Base-by-base conservation (phyloP, 1,140 invertebrate genomes). In the Acromyrmex heyeri region DNA sequence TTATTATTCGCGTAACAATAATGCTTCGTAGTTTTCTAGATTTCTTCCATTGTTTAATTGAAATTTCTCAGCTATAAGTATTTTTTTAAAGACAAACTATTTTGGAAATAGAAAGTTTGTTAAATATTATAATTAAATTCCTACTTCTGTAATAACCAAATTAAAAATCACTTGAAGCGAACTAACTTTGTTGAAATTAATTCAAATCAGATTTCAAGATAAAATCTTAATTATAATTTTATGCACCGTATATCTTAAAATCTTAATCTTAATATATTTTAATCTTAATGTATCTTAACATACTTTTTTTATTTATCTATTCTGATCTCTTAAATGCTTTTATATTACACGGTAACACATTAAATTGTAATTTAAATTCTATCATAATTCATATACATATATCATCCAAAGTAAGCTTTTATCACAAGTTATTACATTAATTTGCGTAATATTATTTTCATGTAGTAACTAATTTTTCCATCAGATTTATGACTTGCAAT, bases 401-500 rank as follows among this genome's bases (percentile, higher is more conserved):
- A n/a, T 38, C 7, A 7, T 34, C n/a, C 18, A 30, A 62, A 64
- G 16, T 34, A 18, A 16, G 12, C 6, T 64, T 34, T 67, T 44
- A 34, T 65, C n/a, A 67, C 10, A 12, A n/a, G 1, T 1, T 72
- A 70, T 55, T 30, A 73, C 18, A 30, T 73, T 73, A 73, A 53
- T 27, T 70, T 30, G 27, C 6, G 4, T 55, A 34, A 55, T 4
- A 30, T 27, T 30, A 34, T 57, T 21, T 72, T 72, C 8, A 34
- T 34, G 7, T 18, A 27, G 18, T 18, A 16, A 30, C 6, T 34
- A 16, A 24, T 55, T 50, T 27, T 21, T 27, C 7, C 6, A 48
- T 70, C 38, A 70, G 53, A 75, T 34, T 75, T 75, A 38, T 75
- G 53, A 75, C 53, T 75, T 75, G 30, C n/a, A 34, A 38, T 75